Base-by-base conservation (phyloP, 2,797 vertebrate genomes). In the Lagocephalus sceleratus region DNA sequence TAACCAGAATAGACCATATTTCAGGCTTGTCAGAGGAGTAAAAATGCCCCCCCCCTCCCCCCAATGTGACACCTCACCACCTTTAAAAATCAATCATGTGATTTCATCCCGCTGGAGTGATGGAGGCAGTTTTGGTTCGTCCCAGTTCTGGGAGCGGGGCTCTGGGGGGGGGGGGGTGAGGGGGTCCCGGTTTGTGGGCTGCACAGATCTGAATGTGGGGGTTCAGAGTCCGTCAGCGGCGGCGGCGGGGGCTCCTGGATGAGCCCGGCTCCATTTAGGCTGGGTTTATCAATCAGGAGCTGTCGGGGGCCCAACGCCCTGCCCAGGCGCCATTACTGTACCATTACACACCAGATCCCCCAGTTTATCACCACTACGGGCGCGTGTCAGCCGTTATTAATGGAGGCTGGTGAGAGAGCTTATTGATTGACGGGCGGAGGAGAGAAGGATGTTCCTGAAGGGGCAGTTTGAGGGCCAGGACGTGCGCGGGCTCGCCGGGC, bases 1-100 rank as follows among this genome's bases (percentile, higher is more conserved):
- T 98, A 96, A 95, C 92, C 93, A 94, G 94, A 95, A 94, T 94
- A 94, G 94, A 94, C 94, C 92, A 94, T 93, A 92, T 89, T 94
- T 96, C 94, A 94, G 88, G 88, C 90, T 92, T 95, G 93, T 94
- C 94, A 95, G 75, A 72, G 87, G 90, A 90, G 90, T 90, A 92
- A 94, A 93, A 91, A 92, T 91, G 86, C 87, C 81, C 89, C 85
- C 71, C 64, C 76, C 76, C 77, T 78, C 69, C 60, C 81, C 88
- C 85, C 82, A 82, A 85, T 83, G 72, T 86, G 87, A 87, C 88
- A 90, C 87, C 78, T 87, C 84, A 87, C 90, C 87, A 85, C 83
- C 83, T 83, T 84, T 57, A 78, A 77, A 89, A 88, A 90, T 90
- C 88, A 89, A 89, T 91, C 79, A 75, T 63, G 73, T 81, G 79